Evolutionary conservation across 2,797 vertebrate species (phyloP), one percentile per base, ranked within the genome.

Genomic region (Dendrocincla fuliginosa): DNA sequence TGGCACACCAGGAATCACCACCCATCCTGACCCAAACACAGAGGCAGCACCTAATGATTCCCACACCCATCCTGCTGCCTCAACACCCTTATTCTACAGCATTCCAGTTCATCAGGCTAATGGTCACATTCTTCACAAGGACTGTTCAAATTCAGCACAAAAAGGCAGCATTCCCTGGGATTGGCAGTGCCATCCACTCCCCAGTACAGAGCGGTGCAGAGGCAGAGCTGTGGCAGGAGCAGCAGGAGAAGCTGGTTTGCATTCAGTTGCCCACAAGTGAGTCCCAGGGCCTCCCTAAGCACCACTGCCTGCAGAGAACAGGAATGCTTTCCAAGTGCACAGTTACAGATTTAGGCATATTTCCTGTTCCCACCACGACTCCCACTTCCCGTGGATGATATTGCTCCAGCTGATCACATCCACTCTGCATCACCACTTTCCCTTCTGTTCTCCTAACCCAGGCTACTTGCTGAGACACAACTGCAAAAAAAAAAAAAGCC

Each of bases 341-440:
- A 27, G 20, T 19, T 4, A 91, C 30, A n/a, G 56, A 85, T 89
- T 74, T 30, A 46, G 64, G 85, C 64, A 52, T 25, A 59, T 82
- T 84, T 94, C 85, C 92, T 84, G 82, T 42, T 49, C 83, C 65
- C 85, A 55, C 77, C 90, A 64, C 68, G 35, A 53, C 92, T 89
- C 95, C 93, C 82, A 82, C 90, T 47, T 76, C 71, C 73, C 8
- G 18, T 20, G 73, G 39, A 13, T 33, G 64, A 83, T 10, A 89
- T 71, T 33, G 64, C 76, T 76, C 63, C 82, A 83, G 47, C 56
- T 28, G 50, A 82, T 50, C 3, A 28, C 82, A 91, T 89, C 84
- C 84, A 76, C 71, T 96, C 59, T 56, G 25, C 24, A 92, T 37
- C 27, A 1, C 64, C 44, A 11, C 87, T 32, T 39, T 85, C 64